These are phyloP conservation scores for Antennarius maculatus DNA, from an alignment of 2,797 vertebrate genomes.

Conservation along the genomic window DNA sequence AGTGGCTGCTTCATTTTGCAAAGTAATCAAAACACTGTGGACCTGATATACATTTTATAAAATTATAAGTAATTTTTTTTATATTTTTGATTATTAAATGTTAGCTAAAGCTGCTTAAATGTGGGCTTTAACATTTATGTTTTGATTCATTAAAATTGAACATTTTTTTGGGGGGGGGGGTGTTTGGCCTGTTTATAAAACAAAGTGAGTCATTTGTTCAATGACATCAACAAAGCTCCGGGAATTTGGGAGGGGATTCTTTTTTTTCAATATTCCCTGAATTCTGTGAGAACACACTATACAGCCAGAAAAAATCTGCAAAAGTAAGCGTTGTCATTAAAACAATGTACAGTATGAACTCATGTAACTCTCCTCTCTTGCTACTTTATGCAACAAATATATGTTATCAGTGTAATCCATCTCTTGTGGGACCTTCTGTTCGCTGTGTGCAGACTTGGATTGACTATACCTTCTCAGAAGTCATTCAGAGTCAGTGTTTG, in stretches of 20 bases:
- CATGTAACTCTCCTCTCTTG: not conserved
- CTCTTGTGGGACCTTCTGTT: not conserved
- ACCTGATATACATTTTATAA: not conserved
- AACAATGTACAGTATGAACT: not conserved
- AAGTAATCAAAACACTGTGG: not conserved
- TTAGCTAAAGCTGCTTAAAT: constrained; percentile 3
- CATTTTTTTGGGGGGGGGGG: not conserved
- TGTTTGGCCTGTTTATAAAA: not conserved
- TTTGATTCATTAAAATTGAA: not conserved
- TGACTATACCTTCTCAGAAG: constrained; percentile 41
- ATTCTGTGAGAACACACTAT: not conserved
- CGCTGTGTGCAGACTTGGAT: constrained; percentile 4
- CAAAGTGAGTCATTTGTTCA: not conserved
- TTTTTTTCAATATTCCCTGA: not conserved
- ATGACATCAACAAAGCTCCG: not conserved
- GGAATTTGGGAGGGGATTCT: not conserved
- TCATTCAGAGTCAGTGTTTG: constrained; percentile 69
- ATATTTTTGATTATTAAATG: not conserved
- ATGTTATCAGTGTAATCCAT: not conserved
- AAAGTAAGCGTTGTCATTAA: not conserved
- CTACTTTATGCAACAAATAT: not conserved
- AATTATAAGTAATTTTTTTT: no score
- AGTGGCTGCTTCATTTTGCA: not conserved
- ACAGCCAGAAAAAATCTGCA: not conserved
- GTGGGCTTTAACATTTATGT: not conserved